Percentiles rank a stretch among this genome's conserved stretches.
phyloP scores from a whole-genome alignment of 2,888 invertebrate genomes.

The Eupithecia insigniata region DNA sequence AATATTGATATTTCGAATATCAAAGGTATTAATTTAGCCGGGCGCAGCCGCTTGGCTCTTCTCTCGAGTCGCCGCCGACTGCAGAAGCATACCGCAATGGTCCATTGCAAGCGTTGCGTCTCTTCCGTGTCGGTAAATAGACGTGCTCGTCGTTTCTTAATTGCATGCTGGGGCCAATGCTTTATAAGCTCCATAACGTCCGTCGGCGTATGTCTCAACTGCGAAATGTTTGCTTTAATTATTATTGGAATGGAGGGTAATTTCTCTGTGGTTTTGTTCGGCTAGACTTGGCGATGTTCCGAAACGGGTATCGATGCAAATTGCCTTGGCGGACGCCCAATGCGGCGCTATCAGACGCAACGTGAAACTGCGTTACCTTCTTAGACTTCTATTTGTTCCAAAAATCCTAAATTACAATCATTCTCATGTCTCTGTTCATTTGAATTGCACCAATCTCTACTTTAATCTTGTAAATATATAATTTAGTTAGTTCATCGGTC shows the following conservation, averaged over 20 bases:
- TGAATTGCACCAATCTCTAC: background rate
- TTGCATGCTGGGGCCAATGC: slow-evolving; percentile 79
- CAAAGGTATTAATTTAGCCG: slow-evolving; percentile 82
- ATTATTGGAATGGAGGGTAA: slow-evolving; percentile 85
- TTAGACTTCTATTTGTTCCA: slow-evolving; percentile 62
- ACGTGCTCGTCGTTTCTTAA: slow-evolving; percentile 81
- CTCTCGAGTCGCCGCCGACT: slow-evolving; percentile 51
- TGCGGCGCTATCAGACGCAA: slow-evolving; percentile 73
- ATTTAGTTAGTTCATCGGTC: background rate
- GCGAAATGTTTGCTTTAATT: slow-evolving; percentile 84
- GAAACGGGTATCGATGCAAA: slow-evolving; percentile 84
- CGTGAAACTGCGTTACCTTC: slow-evolving; percentile 58
- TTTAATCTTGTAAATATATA: background rate
- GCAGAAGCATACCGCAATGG: slow-evolving; percentile 71
- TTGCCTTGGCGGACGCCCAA: slow-evolving; percentile 84
- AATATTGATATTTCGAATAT: slow-evolving; percentile 82
- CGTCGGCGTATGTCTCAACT: slow-evolving; percentile 78
- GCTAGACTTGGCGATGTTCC: slow-evolving; percentile 85
- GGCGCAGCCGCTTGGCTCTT: slow-evolving; percentile 67
- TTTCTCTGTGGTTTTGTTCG: slow-evolving; percentile 84
- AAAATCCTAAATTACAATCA: background rate
- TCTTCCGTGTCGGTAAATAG: slow-evolving; percentile 84
- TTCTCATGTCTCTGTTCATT: background rate
- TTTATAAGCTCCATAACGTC: slow-evolving; percentile 83
- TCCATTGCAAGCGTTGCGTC: slow-evolving; percentile 78